Base-by-base conservation (phyloP, 2,888 invertebrate species). In the Calameuta idolon region DNA sequence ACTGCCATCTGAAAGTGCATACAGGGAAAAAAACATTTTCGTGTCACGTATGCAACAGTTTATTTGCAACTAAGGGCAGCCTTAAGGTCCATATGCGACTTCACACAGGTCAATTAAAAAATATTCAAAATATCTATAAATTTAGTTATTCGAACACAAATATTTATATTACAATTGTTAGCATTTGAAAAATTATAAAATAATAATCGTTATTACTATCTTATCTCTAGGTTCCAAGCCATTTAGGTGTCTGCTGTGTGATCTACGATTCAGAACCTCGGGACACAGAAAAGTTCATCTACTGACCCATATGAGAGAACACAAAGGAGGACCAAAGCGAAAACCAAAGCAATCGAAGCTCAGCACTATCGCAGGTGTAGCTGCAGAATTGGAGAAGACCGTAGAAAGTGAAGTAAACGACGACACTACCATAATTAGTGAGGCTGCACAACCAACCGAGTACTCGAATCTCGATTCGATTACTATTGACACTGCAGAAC, bases 271-370 rank as follows among this genome's bases (percentile, higher is more conserved):
- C 88, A 91, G 95, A 69, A 96, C 95, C 0, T 93, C 94, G 0
- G 95, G 95, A 0, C 95, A 95, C 84, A 92, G 94, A 71, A 95
- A 94, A 87, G 93, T 94, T 40, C 95, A 96, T 86, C 92, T 94
- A 77, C 82, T 91, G 31, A 92, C 92, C 11, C 94, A 94, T 82
- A 91, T 91, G 76, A 93, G 93, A 77, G 88, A 90, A 37, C 81
- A 84, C 68, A 88, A 88, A 77, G 81, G 80, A 1, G 76, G 76
- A 15, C 77, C 76, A 35, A 87, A 82, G 30, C 81, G 80, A 74
- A 88, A 84, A 23, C 81, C 80, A 4, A 88, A 83, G 31, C 85
- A 84, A 34, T 35, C 82, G 30, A 89, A 88, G 76, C 80, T 86
- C 5, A 82, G 85, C 2, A 87, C 87, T 0, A 83, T 88, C 37